Percentiles rank a stretch among this genome's conserved stretches.
Conservation (phyloP, 2,113 vertebrate genomes). For the Erythrolamprus reginae region DNA sequence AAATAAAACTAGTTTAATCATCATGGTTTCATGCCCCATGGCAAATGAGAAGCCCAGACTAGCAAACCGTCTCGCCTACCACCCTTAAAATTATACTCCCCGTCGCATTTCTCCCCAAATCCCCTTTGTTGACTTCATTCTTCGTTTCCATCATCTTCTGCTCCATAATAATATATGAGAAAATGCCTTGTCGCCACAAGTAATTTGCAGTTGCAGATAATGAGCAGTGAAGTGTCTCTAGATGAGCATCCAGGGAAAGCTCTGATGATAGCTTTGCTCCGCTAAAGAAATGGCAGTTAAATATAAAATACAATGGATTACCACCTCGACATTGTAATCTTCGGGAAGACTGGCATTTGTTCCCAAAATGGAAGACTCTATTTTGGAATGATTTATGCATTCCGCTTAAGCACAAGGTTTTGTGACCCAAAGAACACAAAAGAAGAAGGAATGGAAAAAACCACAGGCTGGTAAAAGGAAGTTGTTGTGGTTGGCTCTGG, state of each 20-base stretch:
- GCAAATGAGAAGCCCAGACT: background rate
- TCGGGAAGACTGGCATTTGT: conserved; percentile 9
- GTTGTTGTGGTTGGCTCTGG: too few species aligned
- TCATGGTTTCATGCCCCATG: background rate
- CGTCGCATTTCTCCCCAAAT: conserved; percentile 19
- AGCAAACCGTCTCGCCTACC: conserved; percentile 24
- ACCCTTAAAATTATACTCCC: conserved; percentile 9
- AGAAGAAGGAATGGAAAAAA: background rate
- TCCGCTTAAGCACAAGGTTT: background rate
- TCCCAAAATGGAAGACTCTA: conserved; percentile 17
- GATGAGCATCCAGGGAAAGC: conserved; percentile 20
- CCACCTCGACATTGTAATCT: conserved; percentile 4
- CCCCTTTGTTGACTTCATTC: conserved; percentile 22
- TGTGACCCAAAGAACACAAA: background rate
- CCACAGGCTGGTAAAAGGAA: background rate
- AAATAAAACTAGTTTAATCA: background rate
- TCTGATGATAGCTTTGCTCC: conserved; percentile 4
- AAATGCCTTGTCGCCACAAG: conserved; percentile 16
- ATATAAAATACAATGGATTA: conserved; percentile 37
- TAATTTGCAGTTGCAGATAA: conserved; percentile 34
- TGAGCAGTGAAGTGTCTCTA: conserved; percentile 15
- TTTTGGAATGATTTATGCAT: conserved; percentile 17
- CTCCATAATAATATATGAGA: conserved; percentile 37
- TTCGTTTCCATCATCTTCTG: background rate
- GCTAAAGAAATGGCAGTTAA: conserved; percentile 42